Base-by-base conservation (phyloP, 1,140 invertebrate genomes). In the Camponotus vicinus region DNA sequence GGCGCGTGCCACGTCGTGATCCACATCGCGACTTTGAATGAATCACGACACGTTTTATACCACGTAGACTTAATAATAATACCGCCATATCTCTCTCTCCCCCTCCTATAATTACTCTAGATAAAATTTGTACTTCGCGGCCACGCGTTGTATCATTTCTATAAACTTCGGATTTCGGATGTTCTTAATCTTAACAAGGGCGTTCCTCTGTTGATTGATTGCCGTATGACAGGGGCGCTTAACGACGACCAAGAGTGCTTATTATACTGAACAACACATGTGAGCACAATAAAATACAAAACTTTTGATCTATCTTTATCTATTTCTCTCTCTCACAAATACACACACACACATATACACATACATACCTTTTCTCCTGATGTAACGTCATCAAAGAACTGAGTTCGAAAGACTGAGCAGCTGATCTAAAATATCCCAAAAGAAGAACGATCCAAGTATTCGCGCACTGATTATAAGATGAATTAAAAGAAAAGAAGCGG, bases 391-490 rank as follows among this genome's bases (percentile, higher is more conserved):
- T 64, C 63, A 71, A 37, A 61, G 21, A 40, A 71, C 6, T 52
- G 49, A 52, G 73, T 61, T 79, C 32, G 69, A 75, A 84, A 82
- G 83, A 82, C 73, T 84, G 70, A 70, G 37, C 66, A 57, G 52
- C 77, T 49, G 32, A 67, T 69, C 64, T 63, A 59, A 73, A 34
- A 85, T 37, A 52, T 77, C 15, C 55, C 21, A 34, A 55, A 5
- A 59, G 37, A 61, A 61, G 57, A 15, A 75, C 15, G 66, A 70
- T 8, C 64, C 27, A 57, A 69, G 27, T 87, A 63, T 85, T 75
- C 69, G 87, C 86, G 89, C 87, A 91, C 90, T 91, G 84, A 86
- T 91, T 91, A 91, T 21, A 67, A 91, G 73, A 85, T 55, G 90
- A 89, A 91, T 89, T 80, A 77, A 77, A 57, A 89, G 49, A 18